Evolutionary conservation across 2,797 vertebrate species (phyloP).

Genomic region (Tympanoctomys barrerae): DNA sequence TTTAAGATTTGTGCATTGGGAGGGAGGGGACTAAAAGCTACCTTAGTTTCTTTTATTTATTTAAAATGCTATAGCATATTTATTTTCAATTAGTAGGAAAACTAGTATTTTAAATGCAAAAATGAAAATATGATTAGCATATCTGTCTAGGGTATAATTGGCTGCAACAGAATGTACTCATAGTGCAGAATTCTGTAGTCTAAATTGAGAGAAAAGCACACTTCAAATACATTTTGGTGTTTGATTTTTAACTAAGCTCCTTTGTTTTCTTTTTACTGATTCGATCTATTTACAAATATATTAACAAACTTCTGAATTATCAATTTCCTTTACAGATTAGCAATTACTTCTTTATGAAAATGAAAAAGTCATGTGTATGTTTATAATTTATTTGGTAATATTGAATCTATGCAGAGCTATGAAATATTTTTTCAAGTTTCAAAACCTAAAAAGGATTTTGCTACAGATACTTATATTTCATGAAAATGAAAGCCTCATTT

Average conservation of each 20-base stretch:
- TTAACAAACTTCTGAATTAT: neutral
- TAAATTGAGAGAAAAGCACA: neutral
- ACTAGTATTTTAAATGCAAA: slow-evolving; percentile 22
- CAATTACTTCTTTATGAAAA: neutral
- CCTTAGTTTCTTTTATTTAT: neutral
- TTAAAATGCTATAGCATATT: neutral
- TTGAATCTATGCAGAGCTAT: neutral
- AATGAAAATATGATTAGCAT: neutral
- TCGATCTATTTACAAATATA: neutral
- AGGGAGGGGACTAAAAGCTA: neutral
- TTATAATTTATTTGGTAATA: neutral
- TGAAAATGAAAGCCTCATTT: neutral
- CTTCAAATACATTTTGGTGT: neutral
- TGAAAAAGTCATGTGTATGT: neutral
- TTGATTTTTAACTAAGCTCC: slow-evolving; percentile 18
- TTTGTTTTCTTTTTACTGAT: neutral
- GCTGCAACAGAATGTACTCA: neutral
- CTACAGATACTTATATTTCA: neutral
- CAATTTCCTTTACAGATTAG: neutral
- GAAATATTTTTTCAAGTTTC: neutral
- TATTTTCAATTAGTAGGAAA: slow-evolving; percentile 36
- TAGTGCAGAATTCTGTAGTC: neutral
- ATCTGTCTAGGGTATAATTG: neutral
- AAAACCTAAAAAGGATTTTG: neutral
- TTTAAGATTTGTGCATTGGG: neutral